These are phyloP conservation scores for Melanostigma gelatinosum DNA, from an alignment of 2,113 vertebrate species.

Conservation along the genomic window DNA sequence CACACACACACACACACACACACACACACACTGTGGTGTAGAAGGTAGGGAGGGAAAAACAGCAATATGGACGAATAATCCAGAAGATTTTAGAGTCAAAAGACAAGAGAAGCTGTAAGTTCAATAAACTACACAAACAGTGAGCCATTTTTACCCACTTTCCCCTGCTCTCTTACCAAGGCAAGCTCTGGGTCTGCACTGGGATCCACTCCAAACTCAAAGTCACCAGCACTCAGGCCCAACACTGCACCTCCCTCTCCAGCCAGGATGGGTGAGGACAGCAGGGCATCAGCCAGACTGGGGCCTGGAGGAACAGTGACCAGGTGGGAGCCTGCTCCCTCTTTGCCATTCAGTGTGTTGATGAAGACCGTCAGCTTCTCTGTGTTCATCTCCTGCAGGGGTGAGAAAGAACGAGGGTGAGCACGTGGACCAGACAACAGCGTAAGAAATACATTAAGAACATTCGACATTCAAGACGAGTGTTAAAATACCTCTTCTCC, in stretches of 20 bases:
- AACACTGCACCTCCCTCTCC: constrained; percentile 94
- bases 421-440: background rate
- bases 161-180: constrained; percentile 83
- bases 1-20: background rate
- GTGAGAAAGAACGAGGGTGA: background rate
- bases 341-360: constrained; percentile 94
- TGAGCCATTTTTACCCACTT: background rate
- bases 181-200: constrained; percentile 95
- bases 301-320: constrained; percentile 95
- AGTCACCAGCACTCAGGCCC: constrained; percentile 93
- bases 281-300: constrained; percentile 93
- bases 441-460: background rate
- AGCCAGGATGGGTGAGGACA: constrained; percentile 94
- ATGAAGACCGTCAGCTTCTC: constrained; percentile 96
- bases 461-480: background rate
- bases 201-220: constrained; percentile 96
- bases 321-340: constrained; percentile 92
- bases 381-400: constrained; percentile 90
- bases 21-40: background rate
- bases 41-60: background rate
- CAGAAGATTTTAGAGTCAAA: background rate
- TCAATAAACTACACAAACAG: background rate
- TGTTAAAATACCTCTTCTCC: constrained; percentile 91
- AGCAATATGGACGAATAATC: background rate
- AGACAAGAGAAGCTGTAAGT: background rate